Percentiles rank a stretch among this genome's conserved stretches.
Conservation (phyloP, 2,797 vertebrate species). For the Hemitrygon akajei region DNA sequence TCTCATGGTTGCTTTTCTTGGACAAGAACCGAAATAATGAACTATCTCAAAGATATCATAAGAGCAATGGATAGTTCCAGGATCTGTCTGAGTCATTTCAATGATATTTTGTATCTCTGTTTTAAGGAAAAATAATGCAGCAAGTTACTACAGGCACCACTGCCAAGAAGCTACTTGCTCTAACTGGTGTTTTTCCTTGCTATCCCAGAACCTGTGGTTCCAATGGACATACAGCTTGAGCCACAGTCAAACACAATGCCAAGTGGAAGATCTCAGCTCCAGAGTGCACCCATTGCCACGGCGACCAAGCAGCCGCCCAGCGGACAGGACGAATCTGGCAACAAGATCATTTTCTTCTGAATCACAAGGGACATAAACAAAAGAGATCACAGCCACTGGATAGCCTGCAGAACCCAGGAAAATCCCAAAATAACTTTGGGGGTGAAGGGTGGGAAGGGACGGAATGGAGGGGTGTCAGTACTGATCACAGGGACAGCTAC, state of each 20-base stretch:
- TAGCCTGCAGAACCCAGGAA: not conserved
- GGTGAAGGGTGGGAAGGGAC: not conserved
- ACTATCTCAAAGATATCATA: not conserved
- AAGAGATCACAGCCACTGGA: not conserved
- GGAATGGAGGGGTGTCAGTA: too few species aligned
- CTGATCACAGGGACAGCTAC: not conserved
- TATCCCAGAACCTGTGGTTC: not conserved
- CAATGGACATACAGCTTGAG: not conserved
- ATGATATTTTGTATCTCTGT: not conserved
- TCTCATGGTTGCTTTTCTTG: not conserved
- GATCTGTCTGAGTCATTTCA: not conserved
- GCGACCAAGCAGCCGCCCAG: not conserved
- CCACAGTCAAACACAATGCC: not conserved
- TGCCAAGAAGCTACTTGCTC: too few species aligned
- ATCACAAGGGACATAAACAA: not conserved
- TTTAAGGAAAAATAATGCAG: not conserved
- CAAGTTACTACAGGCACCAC: not conserved
- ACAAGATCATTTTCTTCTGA: constrained; percentile 34
- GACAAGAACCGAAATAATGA: not conserved
- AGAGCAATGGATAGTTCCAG: too few species aligned
- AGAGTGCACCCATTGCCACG: not conserved
- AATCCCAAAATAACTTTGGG: not conserved
- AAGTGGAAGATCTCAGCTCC: not conserved
- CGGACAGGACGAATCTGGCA: not conserved
- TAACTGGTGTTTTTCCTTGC: not conserved